These are phyloP conservation scores for Dysmachus trigonus DNA, from an alignment of 2,888 invertebrate species.

Conservation along the genomic window DNA sequence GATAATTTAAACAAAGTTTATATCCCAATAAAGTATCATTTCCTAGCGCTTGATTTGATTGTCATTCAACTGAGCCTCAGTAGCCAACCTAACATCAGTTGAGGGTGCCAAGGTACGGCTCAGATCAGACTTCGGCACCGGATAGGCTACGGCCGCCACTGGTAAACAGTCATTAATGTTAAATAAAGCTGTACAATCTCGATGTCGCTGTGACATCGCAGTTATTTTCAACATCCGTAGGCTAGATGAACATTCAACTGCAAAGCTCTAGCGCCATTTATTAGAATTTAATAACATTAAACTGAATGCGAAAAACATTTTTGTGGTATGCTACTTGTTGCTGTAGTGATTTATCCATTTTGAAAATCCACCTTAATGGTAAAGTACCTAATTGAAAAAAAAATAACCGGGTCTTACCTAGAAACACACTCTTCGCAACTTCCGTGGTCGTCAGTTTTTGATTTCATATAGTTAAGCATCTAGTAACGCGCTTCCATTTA, in stretches of 20 bases:
- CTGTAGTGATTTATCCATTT: not conserved
- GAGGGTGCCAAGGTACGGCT: too few relatives aligned
- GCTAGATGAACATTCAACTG: not conserved
- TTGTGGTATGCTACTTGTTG: not conserved
- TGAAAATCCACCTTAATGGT: not conserved
- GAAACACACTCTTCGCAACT: not conserved
- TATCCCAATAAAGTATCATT: too few relatives aligned
- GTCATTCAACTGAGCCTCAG: too few relatives aligned
- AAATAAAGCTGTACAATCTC: not conserved
- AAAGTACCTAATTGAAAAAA: not conserved
- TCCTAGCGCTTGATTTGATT: too few relatives aligned
- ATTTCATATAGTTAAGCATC: not conserved
- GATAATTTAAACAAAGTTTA: too few relatives aligned
- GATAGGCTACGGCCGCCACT: too few relatives aligned
- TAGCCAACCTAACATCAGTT: too few relatives aligned
- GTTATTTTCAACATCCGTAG: not conserved
- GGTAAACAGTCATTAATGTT: not conserved
- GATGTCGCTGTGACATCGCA: not conserved
- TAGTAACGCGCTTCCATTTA: not conserved
- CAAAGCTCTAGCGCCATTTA: constrained; percentile 31
- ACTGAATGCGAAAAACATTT: constrained; percentile 1
- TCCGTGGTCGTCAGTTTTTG: not conserved
- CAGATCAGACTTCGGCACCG: too few relatives aligned
- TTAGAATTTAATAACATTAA: constrained; percentile 30
- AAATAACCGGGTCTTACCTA: not conserved